A percentile compares a stretch with the other conserved stretches of the same genome.
Evolutionary conservation across 1,140 invertebrate species (phyloP).

Genomic region (Sipha flava): DNA sequence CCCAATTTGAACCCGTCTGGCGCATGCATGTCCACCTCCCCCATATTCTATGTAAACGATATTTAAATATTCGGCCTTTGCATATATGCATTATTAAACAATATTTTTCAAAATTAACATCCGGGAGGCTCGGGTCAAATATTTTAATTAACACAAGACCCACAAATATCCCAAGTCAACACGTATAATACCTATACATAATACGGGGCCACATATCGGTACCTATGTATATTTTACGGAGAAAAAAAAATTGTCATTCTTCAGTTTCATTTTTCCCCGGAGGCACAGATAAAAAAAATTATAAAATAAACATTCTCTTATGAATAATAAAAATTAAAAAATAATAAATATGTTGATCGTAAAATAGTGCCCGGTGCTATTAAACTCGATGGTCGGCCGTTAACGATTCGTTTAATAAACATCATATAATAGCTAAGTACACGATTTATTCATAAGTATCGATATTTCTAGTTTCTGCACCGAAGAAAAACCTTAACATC

Average conservation of each 20-base stretch:
- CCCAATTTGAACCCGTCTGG: conserved; percentile 21
- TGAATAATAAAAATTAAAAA: neutral
- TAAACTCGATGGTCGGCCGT: no score
- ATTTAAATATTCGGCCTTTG: neutral
- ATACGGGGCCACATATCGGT: no score
- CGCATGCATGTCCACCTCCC: neutral
- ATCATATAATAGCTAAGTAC: no score
- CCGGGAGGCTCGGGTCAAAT: neutral
- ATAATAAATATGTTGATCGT: neutral
- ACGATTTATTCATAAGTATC: no score
- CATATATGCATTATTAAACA: neutral
- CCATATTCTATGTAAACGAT: neutral
- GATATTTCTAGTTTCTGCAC: no score
- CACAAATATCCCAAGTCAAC: no score
- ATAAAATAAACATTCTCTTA: neutral
- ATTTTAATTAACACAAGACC: neutral
- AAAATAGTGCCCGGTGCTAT: neutral
- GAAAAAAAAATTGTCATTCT: no score
- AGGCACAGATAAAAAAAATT: neutral
- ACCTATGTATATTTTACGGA: no score
- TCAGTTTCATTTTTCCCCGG: no score
- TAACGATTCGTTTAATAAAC: no score
- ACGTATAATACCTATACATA: no score
- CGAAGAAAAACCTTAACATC: no score
- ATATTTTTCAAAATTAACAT: neutral